Conservation (phyloP, 1,140 invertebrate species). For the Drosophila equinoxialis region DNA sequence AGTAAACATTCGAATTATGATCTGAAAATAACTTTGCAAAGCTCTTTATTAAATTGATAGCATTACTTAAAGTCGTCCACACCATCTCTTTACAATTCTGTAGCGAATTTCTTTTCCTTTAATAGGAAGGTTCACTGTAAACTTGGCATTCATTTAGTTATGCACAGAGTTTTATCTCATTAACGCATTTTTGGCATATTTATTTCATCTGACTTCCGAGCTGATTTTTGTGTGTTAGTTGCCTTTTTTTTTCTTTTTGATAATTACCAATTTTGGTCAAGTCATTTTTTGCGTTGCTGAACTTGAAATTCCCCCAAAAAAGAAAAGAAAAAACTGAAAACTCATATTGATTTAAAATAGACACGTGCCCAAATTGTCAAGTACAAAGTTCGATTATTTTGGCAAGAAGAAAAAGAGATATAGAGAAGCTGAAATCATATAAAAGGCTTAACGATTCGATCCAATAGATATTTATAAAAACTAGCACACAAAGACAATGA, state of each 20-base stretch:
- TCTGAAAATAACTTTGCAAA: too few relatives aligned
- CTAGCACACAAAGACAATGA: constrained; percentile 45
- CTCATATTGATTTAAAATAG: constrained; percentile 34
- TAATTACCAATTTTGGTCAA: constrained; percentile 27
- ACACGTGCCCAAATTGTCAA: constrained; percentile 46
- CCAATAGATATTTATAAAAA: constrained; percentile 28
- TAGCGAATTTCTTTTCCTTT: too few relatives aligned
- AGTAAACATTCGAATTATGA: neutral
- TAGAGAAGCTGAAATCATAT: constrained; percentile 8
- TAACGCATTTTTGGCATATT: constrained; percentile 43
- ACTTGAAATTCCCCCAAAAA: constrained; percentile 44
- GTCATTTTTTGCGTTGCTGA: constrained; percentile 39
- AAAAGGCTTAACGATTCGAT: constrained; percentile 40
- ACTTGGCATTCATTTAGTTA: constrained; percentile 22
- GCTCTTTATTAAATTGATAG: too few relatives aligned
- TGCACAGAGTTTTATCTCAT: constrained; percentile 38
- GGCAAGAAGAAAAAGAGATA: neutral
- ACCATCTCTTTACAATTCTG: neutral
- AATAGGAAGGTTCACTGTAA: constrained; percentile 18
- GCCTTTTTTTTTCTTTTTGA: neutral
- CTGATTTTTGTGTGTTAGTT: constrained; percentile 37
- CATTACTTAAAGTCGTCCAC: too few relatives aligned
- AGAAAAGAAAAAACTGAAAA: neutral
- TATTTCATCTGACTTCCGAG: constrained; percentile 35
- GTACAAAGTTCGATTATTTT: constrained; percentile 50